Evolutionary conservation across 2,797 vertebrate species (phyloP), one percentile per base, ranked within the genome.

Genomic region (Takifugu rubripes): DNA sequence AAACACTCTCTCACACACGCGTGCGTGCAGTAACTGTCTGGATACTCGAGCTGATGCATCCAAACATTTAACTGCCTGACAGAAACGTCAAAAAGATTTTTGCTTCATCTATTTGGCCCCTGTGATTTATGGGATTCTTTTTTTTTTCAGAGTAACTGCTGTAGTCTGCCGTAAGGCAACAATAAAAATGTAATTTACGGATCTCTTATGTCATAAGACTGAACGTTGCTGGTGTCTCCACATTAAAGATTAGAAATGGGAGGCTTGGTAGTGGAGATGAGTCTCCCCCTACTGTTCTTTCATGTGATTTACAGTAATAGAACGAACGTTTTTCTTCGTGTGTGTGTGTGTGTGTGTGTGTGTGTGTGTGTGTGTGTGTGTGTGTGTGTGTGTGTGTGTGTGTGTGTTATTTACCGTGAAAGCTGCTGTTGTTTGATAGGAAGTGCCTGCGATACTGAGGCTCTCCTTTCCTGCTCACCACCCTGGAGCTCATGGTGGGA

Each of bases 371-470:
- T 50, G 16, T 52, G 26, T 56, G 45, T 60, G 29, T 59, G 44
- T 44, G 43, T 48, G 59, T 52, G 24, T 51, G 42, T 43, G 48
- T 29, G 9, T 42, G 9, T 25, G 11, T 21, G 25, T 43, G 53
- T 47, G 54, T 54, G 27, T 59, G 48, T 33, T 5, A 70, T 89
- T 92, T 84, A 99, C 97, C 93, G 0, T 98, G 97, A 84, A 94
- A 97, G 48, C 76, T 82, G n/a, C 94, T 92, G 75, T 99, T 99
- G 91, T 98, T 94, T 48, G 90, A 91, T 27, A 99, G 86, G 83
- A 99, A 99, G 87, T 99, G 96, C 24, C 95, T 78, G 72, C 94
- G 92, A 81, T 97, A 98, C 77, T 93, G 94, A 53, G 94, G 88
- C 27, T 92, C 88, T 68, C 75, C 89, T 65, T 86, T 93, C 77